A percentile compares a stretch with the other conserved stretches of the same genome.
Conservation (phyloP, 2,888 invertebrate species). For the Tillus elongatus region DNA sequence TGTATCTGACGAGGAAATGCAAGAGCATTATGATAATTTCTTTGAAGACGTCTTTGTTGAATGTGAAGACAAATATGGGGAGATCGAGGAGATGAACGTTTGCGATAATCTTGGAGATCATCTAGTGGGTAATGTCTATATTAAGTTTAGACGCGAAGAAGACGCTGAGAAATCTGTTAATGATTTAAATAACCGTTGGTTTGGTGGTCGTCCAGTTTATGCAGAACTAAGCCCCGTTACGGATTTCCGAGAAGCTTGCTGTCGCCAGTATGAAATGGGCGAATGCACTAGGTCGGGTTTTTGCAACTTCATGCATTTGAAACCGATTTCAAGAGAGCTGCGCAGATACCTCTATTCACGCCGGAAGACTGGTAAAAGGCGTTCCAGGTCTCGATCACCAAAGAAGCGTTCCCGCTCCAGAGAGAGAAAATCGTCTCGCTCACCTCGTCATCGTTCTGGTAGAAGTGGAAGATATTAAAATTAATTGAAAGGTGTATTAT, state of each 20-base stretch:
- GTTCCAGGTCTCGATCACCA: constrained; percentile 54
- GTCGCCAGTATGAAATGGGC: constrained; percentile 99
- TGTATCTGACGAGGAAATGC: constrained; percentile 96
- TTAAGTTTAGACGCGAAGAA: constrained; percentile 96
- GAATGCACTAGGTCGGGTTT: constrained; percentile 98
- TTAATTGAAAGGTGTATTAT: too few species aligned
- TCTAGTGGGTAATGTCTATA: constrained; percentile 97
- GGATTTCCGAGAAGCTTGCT: constrained; percentile 98
- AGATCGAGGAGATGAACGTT: constrained; percentile 99
- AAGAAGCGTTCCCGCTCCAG: constrained; percentile 46
- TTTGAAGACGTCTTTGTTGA: constrained; percentile 99
- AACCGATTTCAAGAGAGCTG: constrained; percentile 92
- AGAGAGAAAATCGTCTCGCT: constrained; percentile 38
- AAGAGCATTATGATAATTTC: constrained; percentile 98
- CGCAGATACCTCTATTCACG: constrained; percentile 69
- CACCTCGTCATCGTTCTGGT: constrained; percentile 39
- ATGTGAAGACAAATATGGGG: constrained; percentile 97
- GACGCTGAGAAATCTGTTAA: constrained; percentile 97
- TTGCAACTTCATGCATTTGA: constrained; percentile 99
- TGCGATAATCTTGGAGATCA: constrained; percentile 99
- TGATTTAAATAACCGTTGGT: constrained; percentile 98
- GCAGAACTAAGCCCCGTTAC: constrained; percentile 98
- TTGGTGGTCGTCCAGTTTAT: constrained; percentile 95
- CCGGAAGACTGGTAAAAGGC: constrained; percentile 48
- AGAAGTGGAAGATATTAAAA: constrained; percentile 46